Conservation (phyloP, 2,888 invertebrate genomes). For the Philonicus albiceps region DNA sequence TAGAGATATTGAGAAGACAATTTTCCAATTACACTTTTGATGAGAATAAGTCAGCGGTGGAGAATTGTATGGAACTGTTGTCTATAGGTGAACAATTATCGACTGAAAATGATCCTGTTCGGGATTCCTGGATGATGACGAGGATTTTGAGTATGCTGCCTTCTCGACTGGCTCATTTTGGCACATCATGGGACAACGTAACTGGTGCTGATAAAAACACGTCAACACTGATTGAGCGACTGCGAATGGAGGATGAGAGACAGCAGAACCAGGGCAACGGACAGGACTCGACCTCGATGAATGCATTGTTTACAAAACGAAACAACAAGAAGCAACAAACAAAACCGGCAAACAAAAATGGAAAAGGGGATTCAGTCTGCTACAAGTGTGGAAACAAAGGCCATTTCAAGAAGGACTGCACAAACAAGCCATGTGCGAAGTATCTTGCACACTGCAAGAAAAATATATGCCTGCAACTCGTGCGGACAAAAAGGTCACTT, state of each 20-base stretch:
- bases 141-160: background rate
- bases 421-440: too few relatives aligned
- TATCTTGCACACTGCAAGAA: background rate
- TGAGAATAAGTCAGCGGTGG: background rate
- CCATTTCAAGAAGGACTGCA: too few relatives aligned
- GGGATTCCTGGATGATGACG: background rate
- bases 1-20: background rate
- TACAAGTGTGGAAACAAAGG: too few relatives aligned
- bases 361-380: background rate
- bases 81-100: background rate
- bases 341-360: too few relatives aligned
- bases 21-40: background rate
- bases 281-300: background rate
- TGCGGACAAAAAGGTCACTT: background rate
- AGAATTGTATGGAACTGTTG: background rate
- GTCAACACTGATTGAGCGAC: background rate
- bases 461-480: background rate
- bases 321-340: too few relatives aligned
- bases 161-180: background rate
- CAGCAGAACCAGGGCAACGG: background rate
- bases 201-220: background rate
- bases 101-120: background rate
- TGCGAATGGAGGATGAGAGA: background rate
- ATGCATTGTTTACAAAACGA: too few relatives aligned
- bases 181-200: background rate